Conservation (phyloP, 2,888 invertebrate genomes). For the Heteromyza rotundicornis region DNA sequence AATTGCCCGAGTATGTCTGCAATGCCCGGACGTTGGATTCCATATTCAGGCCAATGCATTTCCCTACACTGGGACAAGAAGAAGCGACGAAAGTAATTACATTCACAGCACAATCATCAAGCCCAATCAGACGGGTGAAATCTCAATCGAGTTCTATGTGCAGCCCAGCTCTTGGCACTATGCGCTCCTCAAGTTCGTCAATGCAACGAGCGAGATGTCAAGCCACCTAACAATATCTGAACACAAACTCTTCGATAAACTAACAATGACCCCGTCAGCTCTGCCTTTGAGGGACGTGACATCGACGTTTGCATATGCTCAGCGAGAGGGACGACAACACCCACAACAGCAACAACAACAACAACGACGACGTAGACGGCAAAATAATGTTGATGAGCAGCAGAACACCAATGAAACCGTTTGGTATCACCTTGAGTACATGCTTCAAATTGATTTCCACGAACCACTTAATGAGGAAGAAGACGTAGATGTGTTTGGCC, state of each 20-base stretch:
- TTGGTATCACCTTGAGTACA: conserved; percentile 42
- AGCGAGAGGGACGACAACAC: conserved; percentile 17
- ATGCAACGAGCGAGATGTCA: conserved; percentile 12
- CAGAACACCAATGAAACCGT: conserved; percentile 19
- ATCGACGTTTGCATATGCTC: conserved; percentile 27
- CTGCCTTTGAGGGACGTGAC: conserved; percentile 20
- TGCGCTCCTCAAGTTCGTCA: conserved; percentile 61
- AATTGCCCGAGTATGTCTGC: conserved; percentile 61
- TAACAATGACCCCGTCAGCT: conserved; percentile 18
- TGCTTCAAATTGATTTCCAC: conserved; percentile 49
- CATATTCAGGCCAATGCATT: conserved; percentile 66
- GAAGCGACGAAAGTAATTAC: conserved; percentile 62
- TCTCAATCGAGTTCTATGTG: conserved; percentile 65
- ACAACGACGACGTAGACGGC: background rate
- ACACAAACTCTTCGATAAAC: conserved; percentile 1
- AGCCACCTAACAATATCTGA: background rate
- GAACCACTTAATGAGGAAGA: conserved; percentile 28
- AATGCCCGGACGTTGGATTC: conserved; percentile 62
- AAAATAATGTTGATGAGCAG: background rate
- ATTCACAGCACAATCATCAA: conserved; percentile 65
- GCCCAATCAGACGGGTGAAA: conserved; percentile 61
- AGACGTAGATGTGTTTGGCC: background rate
- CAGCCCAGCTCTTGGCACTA: conserved; percentile 70
- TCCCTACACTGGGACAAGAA: conserved; percentile 50
- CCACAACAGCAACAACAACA: conserved; percentile 15